Base-by-base conservation (phyloP, 2,888 invertebrate species). In the Pheosia tremula region DNA sequence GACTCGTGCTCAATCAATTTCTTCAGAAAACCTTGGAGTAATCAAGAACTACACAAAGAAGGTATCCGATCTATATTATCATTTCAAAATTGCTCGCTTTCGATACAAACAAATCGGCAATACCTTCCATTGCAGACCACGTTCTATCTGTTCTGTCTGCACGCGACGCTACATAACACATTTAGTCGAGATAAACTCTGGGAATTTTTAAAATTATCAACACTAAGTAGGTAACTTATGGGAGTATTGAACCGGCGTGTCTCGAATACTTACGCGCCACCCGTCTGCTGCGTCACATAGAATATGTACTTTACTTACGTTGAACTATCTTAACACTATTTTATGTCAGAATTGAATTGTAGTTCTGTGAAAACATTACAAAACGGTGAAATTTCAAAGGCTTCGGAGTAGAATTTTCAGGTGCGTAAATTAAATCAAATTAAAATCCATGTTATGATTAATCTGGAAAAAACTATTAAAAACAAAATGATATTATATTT, bases 181-280 rank as follows among this genome's bases (percentile, higher is more conserved):
- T 72, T 77, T 74, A 80, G 73, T 72, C 64, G 68, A 66, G 72
- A 70, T 77, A 78, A 56, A 75, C 77, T 77, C 67, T 53, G 63
- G 70, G 78, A 79, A 77, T 81, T 80, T 80, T 80, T 24, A 69
- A 74, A 78, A 78, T 77, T 77, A 77, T 78, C 78, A 65, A 72
- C 72, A 69, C 74, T 76, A 76, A 79, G 74, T 76, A 69, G 61
- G 63, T 68, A 71, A 76, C 57, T 49, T 74, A 77, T 71, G 72
- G 60, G 76, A 58, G 56, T 73, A 69, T 72, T 75, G 74, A 71
- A 73, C 76, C 57, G 58, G 62, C 62, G 64, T 62, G 60, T 58
- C 36, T 56, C 45, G 56, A 56, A 56, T 45, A 24, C 24, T 2
- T 24, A 56, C 50, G 47, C 10, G 50, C 13, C 47, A 4, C 39